phyloP scores from a whole-genome alignment of 2,797 vertebrate species.

The Squalus acanthias region DNA sequence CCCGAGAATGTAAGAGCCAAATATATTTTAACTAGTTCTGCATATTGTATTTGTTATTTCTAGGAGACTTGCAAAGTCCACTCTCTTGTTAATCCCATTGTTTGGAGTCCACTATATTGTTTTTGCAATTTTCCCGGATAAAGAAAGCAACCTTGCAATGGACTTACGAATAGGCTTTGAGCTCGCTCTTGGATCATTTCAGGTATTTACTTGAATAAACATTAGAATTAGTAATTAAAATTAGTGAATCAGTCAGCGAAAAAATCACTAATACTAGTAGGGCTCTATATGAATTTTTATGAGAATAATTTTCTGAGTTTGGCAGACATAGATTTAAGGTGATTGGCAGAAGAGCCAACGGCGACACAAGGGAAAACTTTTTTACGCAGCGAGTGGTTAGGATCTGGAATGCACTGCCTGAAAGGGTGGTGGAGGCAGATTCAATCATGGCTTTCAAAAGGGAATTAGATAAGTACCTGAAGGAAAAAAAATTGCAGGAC shows the following conservation, averaged over 20 bases:
- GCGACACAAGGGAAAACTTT: no score
- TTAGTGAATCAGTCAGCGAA: not conserved
- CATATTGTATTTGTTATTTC: slow-evolving; percentile 35
- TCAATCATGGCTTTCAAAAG: no score
- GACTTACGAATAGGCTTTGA: slow-evolving; percentile 77
- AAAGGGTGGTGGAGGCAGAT: no score
- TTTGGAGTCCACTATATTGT: slow-evolving; percentile 86
- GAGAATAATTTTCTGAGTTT: not conserved
- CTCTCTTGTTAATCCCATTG: slow-evolving; percentile 82
- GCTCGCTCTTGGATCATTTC: slow-evolving; percentile 82
- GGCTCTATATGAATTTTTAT: not conserved
- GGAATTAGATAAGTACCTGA: no score
- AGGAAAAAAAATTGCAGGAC: no score
- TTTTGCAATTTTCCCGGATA: slow-evolving; percentile 79
- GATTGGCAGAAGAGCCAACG: no score
- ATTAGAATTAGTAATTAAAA: not conserved
- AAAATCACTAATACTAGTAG: not conserved
- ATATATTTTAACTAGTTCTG: slow-evolving; percentile 7
- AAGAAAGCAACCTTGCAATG: slow-evolving; percentile 61
- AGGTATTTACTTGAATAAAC: slow-evolving; percentile 61
- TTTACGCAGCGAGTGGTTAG: no score
- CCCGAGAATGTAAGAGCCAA: not conserved
- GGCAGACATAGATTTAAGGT: no score
- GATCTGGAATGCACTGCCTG: no score
- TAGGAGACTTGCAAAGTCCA: slow-evolving; percentile 87